Percentiles rank a stretch among this genome's conserved stretches.
Conservation (phyloP, 2,113 vertebrate genomes). For the Ancistrus triradiatus region DNA sequence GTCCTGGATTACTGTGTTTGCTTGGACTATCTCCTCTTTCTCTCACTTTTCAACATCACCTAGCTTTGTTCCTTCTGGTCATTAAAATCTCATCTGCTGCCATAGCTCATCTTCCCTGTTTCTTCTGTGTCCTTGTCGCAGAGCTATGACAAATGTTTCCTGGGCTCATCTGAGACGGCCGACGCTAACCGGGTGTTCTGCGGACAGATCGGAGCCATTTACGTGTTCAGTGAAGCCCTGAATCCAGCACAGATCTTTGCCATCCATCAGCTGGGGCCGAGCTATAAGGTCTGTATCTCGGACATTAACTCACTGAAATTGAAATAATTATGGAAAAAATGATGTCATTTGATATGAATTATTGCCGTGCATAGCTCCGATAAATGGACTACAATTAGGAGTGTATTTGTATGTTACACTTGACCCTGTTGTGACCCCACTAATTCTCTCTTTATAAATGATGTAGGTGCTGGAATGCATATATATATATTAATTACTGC, state of each 20-base stretch:
- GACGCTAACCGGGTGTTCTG: slow-evolving; percentile 96
- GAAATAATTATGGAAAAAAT: background rate
- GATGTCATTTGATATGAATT: background rate
- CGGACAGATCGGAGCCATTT: slow-evolving; percentile 92
- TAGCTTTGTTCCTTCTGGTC: no score
- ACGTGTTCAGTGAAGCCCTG: slow-evolving; percentile 93
- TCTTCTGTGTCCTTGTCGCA: slow-evolving; percentile 47
- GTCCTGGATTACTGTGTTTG: background rate
- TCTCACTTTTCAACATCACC: no score
- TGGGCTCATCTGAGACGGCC: slow-evolving; percentile 94
- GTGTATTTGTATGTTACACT: no score
- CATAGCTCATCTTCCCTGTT: background rate
- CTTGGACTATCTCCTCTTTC: background rate
- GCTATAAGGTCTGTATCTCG: slow-evolving; percentile 85
- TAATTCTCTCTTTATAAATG: no score
- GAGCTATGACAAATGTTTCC: slow-evolving; percentile 98
- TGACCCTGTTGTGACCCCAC: no score
- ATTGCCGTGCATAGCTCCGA: no score
- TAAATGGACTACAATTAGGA: no score
- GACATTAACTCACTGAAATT: background rate
- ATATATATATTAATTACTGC: no score
- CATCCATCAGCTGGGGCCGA: slow-evolving; percentile 92
- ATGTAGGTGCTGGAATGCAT: no score
- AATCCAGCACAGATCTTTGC: slow-evolving; percentile 98
- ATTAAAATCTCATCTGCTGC: no score